A percentile compares a stretch with the other conserved stretches of the same genome.
phyloP scores from a whole-genome alignment of 2,797 vertebrate species.

The Sebastes miniatus region DNA sequence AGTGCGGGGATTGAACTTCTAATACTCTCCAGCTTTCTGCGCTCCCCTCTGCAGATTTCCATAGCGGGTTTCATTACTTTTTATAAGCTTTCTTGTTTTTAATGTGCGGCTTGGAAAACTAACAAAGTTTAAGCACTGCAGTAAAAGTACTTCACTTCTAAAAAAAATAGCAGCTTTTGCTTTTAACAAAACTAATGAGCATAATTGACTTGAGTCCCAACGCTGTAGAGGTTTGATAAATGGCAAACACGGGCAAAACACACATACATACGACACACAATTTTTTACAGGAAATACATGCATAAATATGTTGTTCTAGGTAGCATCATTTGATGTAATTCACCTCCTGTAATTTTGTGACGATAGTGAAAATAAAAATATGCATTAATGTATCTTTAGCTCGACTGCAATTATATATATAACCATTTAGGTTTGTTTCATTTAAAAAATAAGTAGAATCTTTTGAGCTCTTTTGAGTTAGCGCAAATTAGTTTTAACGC shows the following conservation, averaged over 20 bases:
- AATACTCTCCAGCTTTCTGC: conserved; percentile 69
- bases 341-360: background rate
- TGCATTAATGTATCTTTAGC: background rate
- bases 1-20: conserved; percentile 75
- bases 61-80: conserved; percentile 73
- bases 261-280: background rate
- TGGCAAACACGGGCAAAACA: conserved; percentile 19
- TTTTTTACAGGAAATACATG: background rate
- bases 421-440: background rate
- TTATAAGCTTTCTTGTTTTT: conserved; percentile 74
- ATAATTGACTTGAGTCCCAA: conserved; percentile 53
- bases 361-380: background rate
- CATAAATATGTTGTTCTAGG: background rate
- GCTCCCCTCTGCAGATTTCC: conserved; percentile 70
- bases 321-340: background rate
- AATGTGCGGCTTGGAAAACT: conserved; percentile 69
- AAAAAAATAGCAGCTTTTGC: conserved; percentile 39
- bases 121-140: conserved; percentile 73
- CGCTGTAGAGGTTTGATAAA: conserved; percentile 62
- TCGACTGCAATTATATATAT: background rate
- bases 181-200: conserved; percentile 77
- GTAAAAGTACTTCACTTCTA: conserved; percentile 59
- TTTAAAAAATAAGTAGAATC: background rate
- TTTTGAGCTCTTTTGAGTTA: no score
- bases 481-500: no score